Evolutionary conservation across 2,797 vertebrate genomes (phyloP), one percentile per base, ranked within the genome.

Genomic region (Rhincodon typus): DNA sequence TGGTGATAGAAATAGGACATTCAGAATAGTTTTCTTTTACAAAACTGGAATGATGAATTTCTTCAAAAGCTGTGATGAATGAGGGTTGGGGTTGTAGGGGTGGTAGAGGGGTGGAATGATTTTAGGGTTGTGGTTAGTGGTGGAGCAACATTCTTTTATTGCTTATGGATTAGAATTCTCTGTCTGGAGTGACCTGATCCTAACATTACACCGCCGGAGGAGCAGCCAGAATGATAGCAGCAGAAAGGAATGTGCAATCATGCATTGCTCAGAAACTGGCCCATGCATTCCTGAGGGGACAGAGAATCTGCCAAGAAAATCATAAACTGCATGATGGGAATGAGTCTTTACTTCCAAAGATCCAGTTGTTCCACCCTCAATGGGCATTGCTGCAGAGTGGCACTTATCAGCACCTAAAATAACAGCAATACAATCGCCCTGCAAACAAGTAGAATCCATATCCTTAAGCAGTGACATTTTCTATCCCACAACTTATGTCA

Each of bases 141-240:
- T 62, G 96, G 96, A 1, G 93, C 72, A 96, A 96, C 94, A 95
- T 95, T 97, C 96, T 96, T 93, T 97, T 96, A 96, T 96, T 96
- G 96, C 96, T 96, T 95, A n/a, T 96, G 96, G 96, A 96, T 96
- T 95, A 42, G 96, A 96, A 96, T 97, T 96, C 96, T 96, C 96
- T 97, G 96, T 77, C 72, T n/a, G 97, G 97, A 97, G 97, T 97
- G 97, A 97, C 97, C 96, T 0, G 67, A 97, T 97, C 97, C 96
- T 95, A 97, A 96, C 96, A 97, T 98, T 97, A 98, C 97, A 97
- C 98, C 98, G 98, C 97, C 97, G 97, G 97, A 96, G 95, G 97
- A 96, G 97, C 97, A 98, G 97, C 97, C 96, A 97, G 96, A 96
- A 98, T 98, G 98, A 98, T 97, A 96, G 34, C 97, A 98, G 97